Base-by-base conservation (phyloP, 2,797 vertebrate genomes). In the Danionella dracula region DNA sequence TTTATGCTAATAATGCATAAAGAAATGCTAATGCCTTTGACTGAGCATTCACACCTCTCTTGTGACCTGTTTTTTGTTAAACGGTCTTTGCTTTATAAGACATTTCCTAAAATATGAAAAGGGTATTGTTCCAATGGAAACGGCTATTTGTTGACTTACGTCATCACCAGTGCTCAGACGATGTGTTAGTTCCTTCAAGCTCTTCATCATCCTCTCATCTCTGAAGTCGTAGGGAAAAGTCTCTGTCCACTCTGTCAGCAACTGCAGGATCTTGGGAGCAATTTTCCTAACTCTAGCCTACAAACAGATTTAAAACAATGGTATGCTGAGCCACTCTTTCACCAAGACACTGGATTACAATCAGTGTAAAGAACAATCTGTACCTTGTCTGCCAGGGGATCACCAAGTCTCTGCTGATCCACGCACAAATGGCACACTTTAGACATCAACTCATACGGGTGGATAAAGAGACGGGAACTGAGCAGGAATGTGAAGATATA, bases 401-500 rank as follows among this genome's bases (percentile, higher is more conserved):
- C 92, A 1, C 83, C 73, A 5, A 91, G 82, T 42, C 90, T 85
- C 83, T 93, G 93, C 37, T 94, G 92, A 72, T 97, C 93, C 21
- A 81, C 31, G 65, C 92, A 95, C 66, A 96, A 80, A 48, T 93
- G 90, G 71, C 90, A 95, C 51, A 97, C 93, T 77, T 89, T 94
- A 42, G 90, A 88, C 93, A 98, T 94, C 60, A 98, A 89, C 44
- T 97, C 92, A 0, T 90, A 89, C 0, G 96, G 96, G 61, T 88
- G 93, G 82, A 97, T 83, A 73, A 96, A 96, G 20, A 98, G 86
- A 10, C 94, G 93, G 2, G 95, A 96, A 63, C 92, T 98, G 60
- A 98, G 92, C 42, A 98, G 86, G 79, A 98, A 98, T 44, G 94
- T 97, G 77, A 98, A 98, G 78, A 95, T 92, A 70, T 94, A 97